A percentile compares a stretch with the other conserved stretches of the same genome.
phyloP scores from a whole-genome alignment of 2,888 invertebrate species.

The Parapristionchus giblindavisi region DNA sequence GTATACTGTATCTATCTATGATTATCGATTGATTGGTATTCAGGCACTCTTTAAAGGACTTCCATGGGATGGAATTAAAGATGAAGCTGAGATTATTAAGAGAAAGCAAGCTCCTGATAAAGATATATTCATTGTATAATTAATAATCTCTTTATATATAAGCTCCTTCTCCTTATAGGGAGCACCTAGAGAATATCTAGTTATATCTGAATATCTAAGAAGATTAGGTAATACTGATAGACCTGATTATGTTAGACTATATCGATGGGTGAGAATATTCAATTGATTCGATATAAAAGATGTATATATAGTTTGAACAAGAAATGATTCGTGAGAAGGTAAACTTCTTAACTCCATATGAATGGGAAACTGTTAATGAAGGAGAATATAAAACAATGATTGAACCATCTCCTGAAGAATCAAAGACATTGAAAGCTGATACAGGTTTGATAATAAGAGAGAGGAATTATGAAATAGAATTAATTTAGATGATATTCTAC shows the following conservation, averaged over 20 bases:
- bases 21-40: not conserved
- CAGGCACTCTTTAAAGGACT: slow-evolving; percentile 32
- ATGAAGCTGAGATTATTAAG: slow-evolving; percentile 42
- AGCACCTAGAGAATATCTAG: slow-evolving; percentile 34
- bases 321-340: slow-evolving; percentile 8
- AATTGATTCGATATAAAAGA: no score
- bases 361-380: slow-evolving; percentile 6
- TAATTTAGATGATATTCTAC: slow-evolving; percentile 25
- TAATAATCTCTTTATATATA: not conserved
- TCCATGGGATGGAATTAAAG: slow-evolving; percentile 38
- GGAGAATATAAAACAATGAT: slow-evolving; percentile 12
- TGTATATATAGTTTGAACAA: slow-evolving; percentile 10
- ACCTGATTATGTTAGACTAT: slow-evolving; percentile 37
- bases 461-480: not conserved
- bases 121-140: not conserved
- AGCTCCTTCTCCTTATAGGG: slow-evolving; percentile 3
- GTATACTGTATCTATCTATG: slow-evolving; percentile 8
- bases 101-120: slow-evolving; percentile 32
- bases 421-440: slow-evolving; percentile 18
- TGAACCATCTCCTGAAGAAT: slow-evolving; percentile 19
- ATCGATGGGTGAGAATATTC: slow-evolving; percentile 32
- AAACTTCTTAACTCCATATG: slow-evolving; percentile 28
- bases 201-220: slow-evolving; percentile 37
- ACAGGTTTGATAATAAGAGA: not conserved
- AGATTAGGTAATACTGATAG: slow-evolving; percentile 28